These are phyloP conservation scores for Ommatoiulus sabulosus DNA, from an alignment of 2,888 invertebrate genomes.

Conservation along the genomic window DNA sequence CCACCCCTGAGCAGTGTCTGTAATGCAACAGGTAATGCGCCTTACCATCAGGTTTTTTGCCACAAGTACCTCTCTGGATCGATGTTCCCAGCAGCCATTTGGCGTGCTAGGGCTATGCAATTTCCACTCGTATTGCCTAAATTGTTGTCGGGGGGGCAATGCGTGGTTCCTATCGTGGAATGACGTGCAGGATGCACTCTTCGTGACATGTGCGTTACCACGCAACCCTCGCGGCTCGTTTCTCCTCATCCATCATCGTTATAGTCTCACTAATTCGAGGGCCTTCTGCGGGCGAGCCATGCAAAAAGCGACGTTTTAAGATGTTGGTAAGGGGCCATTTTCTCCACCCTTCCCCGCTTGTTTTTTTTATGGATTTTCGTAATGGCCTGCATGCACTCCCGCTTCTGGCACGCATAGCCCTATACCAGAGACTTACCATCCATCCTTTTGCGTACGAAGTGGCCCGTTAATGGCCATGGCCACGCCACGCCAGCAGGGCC, in stretches of 20 bases:
- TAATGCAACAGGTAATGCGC: no score
- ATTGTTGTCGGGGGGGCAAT: neutral
- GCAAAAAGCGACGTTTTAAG: neutral
- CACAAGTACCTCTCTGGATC: no score
- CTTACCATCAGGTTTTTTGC: no score
- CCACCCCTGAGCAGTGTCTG: no score
- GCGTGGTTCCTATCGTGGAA: neutral
- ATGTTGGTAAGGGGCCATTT: neutral
- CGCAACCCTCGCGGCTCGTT: neutral
- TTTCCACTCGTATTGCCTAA: no score
- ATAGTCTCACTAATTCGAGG: constrained; percentile 2
- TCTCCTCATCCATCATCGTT: constrained; percentile 43
- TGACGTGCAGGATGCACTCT: neutral
- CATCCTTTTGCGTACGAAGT: constrained; percentile 37
- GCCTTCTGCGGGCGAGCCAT: neutral
- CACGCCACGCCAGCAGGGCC: neutral
- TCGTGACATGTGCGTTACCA: neutral
- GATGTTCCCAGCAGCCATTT: no score
- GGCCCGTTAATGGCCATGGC: constrained; percentile 9
- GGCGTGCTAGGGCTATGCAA: no score
- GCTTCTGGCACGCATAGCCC: neutral
- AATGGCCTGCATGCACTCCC: neutral
- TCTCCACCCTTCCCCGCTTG: neutral
- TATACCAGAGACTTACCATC: neutral
- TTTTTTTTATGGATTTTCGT: constrained; percentile 23